Evolutionary conservation across 2,888 invertebrate species (phyloP), one percentile per base, ranked within the genome.

Genomic region (Coelinius sp.): DNA sequence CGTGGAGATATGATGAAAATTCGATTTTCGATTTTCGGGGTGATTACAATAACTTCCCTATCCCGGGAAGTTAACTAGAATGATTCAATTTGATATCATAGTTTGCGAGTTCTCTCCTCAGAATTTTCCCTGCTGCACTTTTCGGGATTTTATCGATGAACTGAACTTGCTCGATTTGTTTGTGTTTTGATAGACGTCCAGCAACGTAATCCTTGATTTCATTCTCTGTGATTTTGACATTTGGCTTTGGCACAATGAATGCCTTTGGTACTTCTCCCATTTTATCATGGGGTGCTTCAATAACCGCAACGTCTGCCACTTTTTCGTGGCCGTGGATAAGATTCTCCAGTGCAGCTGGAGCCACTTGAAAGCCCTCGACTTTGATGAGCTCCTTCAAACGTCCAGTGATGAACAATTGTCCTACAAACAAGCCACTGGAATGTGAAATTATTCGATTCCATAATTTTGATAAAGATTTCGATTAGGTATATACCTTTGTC

Each of bases 341-440:
- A 71, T 90, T 91, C 85, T 97, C 96, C 53, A 97, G 85, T 86
- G 97, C 96, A 0, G 95, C 95, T 12, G 96, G 96, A 6, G 96
- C 92, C 6, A 96, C 95, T 90, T 93, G 81, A 89, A 92, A 1
- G 90, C 92, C 86, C 91, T 90, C 89, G 70, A 94, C 94, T 89
- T 96, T 97, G 73, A 96, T 96, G 41, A 96, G 89, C 83, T 96
- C 95, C 84, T 96, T 96, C 62, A 93, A 84, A 76, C 96, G 24
- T 24, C 63, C 27, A 20, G 59, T 52, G 10, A 46, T 7, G 27
- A 35, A 69, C 14, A 31, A 38, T 12, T 49, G 14, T 17, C 52
- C 24, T 52, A 2, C 4, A 46, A 41, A 38, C 10, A 6, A 27
- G 14, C n/a, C 27, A 5, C 27, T 4, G 35, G 8, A 8, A 10